Percentiles rank a stretch among this genome's conserved stretches.
These are phyloP conservation scores for Octonoba sinensis DNA, from an alignment of 2,888 invertebrate genomes.

Conservation along the genomic window DNA sequence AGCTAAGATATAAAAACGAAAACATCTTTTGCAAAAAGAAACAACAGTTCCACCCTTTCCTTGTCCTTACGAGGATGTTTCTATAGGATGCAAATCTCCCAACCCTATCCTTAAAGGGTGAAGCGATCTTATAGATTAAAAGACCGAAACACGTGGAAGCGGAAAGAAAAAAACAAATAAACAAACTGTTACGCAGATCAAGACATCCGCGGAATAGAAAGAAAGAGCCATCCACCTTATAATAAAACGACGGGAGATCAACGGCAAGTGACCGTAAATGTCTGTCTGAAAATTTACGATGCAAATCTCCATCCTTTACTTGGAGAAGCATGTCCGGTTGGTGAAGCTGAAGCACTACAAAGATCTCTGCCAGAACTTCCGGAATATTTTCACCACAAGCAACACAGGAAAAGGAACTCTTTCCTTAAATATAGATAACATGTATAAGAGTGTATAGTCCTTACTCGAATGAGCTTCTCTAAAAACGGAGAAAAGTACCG, in stretches of 20 bases:
- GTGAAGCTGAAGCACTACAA: constrained; percentile 27
- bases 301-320: constrained; percentile 40
- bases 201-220: constrained; percentile 41
- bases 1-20: background rate
- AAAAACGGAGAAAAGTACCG: no score
- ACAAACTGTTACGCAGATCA: constrained; percentile 29
- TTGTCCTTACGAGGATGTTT: constrained; percentile 11
- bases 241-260: constrained; percentile 64
- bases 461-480: no score
- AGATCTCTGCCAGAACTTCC: constrained; percentile 32
- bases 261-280: constrained; percentile 60
- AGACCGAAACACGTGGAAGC: constrained; percentile 2
- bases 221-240: constrained; percentile 51
- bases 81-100: constrained; percentile 33
- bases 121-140: constrained; percentile 42
- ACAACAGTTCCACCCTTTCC: background rate
- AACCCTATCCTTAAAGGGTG: constrained; percentile 32
- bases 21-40: background rate
- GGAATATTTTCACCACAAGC: constrained; percentile 14
- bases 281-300: constrained; percentile 59
- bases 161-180: constrained; percentile 22
- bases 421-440: no score
- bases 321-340: constrained; percentile 15
- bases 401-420: constrained; percentile 8
- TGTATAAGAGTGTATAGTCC: no score